These are phyloP conservation scores for roundworm (Caenorhabditis elegans) DNA, from an alignment of 1,140 invertebrate species.

Conservation along the genomic window DNA sequence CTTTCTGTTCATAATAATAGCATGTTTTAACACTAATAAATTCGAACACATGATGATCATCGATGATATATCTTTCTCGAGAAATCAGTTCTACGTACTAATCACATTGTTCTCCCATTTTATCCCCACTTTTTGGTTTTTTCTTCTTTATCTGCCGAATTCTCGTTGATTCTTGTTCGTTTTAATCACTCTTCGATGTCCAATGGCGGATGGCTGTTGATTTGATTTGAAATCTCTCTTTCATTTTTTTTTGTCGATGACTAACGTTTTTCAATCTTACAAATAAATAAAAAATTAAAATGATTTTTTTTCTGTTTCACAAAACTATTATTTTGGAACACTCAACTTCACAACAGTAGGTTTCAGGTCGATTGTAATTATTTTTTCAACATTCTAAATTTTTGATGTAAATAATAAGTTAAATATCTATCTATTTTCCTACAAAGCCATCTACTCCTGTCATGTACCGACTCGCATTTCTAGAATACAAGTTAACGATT, in stretches of 20 bases:
- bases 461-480: too few species aligned
- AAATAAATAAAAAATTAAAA: too few species aligned
- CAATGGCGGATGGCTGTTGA: neutral
- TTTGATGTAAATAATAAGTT: too few species aligned
- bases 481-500: too few species aligned
- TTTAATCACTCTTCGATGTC: neutral
- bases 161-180: constrained; percentile 4
- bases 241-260: neutral
- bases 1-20: neutral
- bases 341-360: too few species aligned
- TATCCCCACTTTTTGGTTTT: neutral
- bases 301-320: too few species aligned
- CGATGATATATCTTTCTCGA: neutral
- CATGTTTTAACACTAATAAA: neutral
- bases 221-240: constrained; percentile 1
- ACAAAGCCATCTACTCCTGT: too few species aligned
- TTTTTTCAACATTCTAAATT: too few species aligned
- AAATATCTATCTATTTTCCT: too few species aligned
- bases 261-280: neutral
- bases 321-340: too few species aligned
- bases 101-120: neutral
- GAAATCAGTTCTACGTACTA: constrained; percentile 6
- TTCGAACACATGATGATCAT: neutral
- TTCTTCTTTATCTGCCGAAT: neutral
- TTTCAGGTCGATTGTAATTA: too few species aligned